A percentile compares a stretch with the other conserved stretches of the same genome.
These are phyloP conservation scores for Boloria selene DNA, from an alignment of 2,888 invertebrate species.

Conservation along the genomic window DNA sequence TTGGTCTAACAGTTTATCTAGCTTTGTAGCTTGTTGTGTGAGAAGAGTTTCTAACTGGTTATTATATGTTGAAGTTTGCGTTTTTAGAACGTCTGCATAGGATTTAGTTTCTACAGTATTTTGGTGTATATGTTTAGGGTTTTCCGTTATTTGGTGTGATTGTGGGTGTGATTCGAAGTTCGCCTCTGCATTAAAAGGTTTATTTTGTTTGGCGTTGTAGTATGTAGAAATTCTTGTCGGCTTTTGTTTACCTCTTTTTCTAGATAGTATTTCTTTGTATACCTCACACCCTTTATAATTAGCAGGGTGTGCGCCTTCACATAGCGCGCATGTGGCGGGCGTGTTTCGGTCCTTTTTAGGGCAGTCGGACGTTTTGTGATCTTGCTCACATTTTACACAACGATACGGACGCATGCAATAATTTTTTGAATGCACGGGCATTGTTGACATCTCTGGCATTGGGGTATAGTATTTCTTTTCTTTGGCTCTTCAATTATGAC, in stretches of 20 bases:
- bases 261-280: slow-evolving; percentile 29
- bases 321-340: not conserved
- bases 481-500: slow-evolving; percentile 40
- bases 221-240: slow-evolving; percentile 9
- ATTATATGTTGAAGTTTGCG: too few species aligned
- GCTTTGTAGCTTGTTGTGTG: too few species aligned
- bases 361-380: not conserved
- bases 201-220: not conserved
- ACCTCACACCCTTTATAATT: slow-evolving; percentile 32
- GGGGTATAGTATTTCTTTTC: slow-evolving; percentile 22
- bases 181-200: too few species aligned
- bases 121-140: too few species aligned
- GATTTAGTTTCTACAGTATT: too few species aligned
- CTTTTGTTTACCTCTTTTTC: too few species aligned
- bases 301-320: not conserved
- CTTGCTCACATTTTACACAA: not conserved
- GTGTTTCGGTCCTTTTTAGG: not conserved
- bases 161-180: too few species aligned
- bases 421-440: not conserved
- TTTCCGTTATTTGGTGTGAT: too few species aligned
- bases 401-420: not conserved
- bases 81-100: too few species aligned
- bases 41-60: too few species aligned
- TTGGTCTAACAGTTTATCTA: too few species aligned
- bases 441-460: not conserved